Percentiles rank a stretch among this genome's conserved stretches.
Conservation (phyloP, 2,888 invertebrate species). For the Clanis bilineata region DNA sequence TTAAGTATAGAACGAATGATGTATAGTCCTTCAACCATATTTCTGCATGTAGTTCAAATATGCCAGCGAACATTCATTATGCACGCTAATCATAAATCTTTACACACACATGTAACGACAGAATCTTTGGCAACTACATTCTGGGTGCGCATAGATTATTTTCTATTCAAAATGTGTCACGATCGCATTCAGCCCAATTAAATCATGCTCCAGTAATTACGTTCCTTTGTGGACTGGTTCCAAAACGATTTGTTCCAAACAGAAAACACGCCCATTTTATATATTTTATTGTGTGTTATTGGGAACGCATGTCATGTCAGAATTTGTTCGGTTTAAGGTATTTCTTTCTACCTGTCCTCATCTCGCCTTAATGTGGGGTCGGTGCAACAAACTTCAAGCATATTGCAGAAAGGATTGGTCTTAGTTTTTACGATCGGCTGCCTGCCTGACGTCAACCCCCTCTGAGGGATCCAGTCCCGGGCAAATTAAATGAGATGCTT, state of each 20-base stretch:
- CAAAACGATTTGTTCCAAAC: neutral
- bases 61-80: slow-evolving; percentile 1
- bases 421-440: too few relatives aligned
- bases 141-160: neutral
- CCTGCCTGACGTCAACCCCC: too few relatives aligned
- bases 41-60: slow-evolving; percentile 9
- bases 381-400: too few relatives aligned
- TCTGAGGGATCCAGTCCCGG: too few relatives aligned
- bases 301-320: neutral
- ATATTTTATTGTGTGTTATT: neutral
- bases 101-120: neutral
- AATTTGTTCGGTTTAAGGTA: too few relatives aligned
- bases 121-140: neutral
- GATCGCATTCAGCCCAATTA: neutral
- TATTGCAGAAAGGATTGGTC: too few relatives aligned
- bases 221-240: neutral
- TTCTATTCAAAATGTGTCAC: slow-evolving; percentile 1
- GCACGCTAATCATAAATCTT: slow-evolving; percentile 8
- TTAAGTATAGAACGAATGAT: neutral
- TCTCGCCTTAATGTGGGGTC: too few relatives aligned
- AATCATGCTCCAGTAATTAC: slow-evolving; percentile 4
- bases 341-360: too few relatives aligned
- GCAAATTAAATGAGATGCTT: too few relatives aligned
- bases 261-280: neutral
- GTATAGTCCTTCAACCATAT: neutral